These are phyloP conservation scores for Theretra japonica DNA, from an alignment of 2,888 invertebrate species.

Conservation along the genomic window DNA sequence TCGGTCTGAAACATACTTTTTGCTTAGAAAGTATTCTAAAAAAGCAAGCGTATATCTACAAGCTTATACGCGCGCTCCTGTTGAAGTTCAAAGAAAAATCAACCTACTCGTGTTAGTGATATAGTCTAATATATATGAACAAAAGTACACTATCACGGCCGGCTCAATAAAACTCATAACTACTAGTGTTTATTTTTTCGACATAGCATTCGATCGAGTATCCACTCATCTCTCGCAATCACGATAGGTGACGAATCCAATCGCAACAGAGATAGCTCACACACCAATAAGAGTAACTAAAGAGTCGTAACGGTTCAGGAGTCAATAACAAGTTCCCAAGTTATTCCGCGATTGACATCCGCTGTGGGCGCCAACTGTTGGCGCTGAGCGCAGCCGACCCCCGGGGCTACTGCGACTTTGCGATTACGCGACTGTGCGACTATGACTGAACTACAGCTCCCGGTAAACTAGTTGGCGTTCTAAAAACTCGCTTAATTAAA, in stretches of 20 bases:
- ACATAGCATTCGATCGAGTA: constrained; percentile 11
- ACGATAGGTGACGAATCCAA: constrained; percentile 24
- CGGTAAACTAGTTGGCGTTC: too few species aligned
- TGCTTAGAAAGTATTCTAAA: not conserved
- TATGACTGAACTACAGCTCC: not conserved
- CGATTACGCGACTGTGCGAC: not conserved
- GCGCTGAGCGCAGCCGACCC: not conserved
- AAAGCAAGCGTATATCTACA: not conserved
- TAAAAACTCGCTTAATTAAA: constrained; percentile 53
- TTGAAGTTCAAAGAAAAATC: not conserved
- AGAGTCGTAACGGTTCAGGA: constrained; percentile 21
- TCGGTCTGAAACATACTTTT: not conserved
- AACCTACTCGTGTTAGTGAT: not conserved
- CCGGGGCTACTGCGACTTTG: not conserved
- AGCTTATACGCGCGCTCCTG: not conserved
- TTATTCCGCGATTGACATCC: constrained; percentile 23
- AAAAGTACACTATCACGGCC: not conserved
- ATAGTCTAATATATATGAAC: not conserved
- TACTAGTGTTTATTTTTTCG: constrained; percentile 11
- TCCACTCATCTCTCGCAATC: constrained; percentile 19
- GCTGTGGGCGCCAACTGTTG: not conserved
- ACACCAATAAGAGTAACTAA: constrained; percentile 19
- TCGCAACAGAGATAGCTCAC: constrained; percentile 20
- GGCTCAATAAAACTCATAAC: constrained; percentile 4
- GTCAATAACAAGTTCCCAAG: constrained; percentile 26